These are phyloP conservation scores for Antheraea mylitta DNA, from an alignment of 1,140 invertebrate genomes.

Conservation along the genomic window DNA sequence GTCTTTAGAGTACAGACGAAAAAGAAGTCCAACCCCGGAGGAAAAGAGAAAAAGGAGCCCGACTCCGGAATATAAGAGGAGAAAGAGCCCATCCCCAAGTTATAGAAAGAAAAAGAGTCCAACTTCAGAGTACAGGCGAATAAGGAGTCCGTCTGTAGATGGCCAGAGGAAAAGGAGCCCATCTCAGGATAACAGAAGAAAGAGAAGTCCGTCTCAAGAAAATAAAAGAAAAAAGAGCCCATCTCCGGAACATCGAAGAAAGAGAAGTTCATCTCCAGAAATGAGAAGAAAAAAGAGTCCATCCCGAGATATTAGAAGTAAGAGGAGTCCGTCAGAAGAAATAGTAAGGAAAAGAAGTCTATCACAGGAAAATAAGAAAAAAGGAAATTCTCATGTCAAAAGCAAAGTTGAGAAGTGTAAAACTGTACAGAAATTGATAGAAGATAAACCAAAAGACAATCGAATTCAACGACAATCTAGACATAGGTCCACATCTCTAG, in stretches of 20 bases:
- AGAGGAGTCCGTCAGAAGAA: not conserved
- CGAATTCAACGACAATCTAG: slow-evolving; percentile 36
- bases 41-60: slow-evolving; percentile 19
- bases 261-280: not conserved
- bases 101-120: slow-evolving; percentile 7
- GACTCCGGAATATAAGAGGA: not conserved
- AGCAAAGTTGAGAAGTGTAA: slow-evolving; percentile 47
- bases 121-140: not conserved
- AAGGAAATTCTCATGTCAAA: slow-evolving; percentile 28
- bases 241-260: slow-evolving; percentile 38
- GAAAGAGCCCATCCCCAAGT: not conserved
- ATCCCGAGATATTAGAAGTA: not conserved
- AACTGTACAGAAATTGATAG: slow-evolving; percentile 31
- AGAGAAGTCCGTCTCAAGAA: not conserved
- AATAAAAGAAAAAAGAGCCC: slow-evolving; percentile 18
- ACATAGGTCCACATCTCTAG: slow-evolving; percentile 42
- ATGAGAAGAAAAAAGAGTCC: not conserved
- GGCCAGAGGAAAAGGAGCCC: not conserved
- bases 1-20: slow-evolving; percentile 27
- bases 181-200: not conserved
- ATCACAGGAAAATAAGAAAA: slow-evolving; percentile 38
- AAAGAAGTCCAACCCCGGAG: slow-evolving; percentile 22
- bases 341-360: slow-evolving; percentile 15
- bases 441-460: slow-evolving; percentile 25
- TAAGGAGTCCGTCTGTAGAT: not conserved